phyloP scores from a whole-genome alignment of 2,113 vertebrate genomes.

The Scolopax mira region DNA sequence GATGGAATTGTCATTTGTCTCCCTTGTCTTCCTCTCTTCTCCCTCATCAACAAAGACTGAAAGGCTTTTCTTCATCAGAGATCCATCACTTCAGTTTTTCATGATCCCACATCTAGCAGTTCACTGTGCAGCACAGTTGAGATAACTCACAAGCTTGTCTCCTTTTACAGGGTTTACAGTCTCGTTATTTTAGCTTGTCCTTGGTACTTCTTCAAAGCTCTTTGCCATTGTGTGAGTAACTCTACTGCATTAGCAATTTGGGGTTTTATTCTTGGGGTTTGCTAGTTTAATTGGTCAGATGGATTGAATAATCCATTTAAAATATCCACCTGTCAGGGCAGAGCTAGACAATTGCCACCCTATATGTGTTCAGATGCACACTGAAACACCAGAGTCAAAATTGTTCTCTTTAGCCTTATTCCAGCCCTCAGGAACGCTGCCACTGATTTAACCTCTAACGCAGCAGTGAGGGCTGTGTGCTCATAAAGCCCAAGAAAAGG shows the following conservation, averaged over 20 bases:
- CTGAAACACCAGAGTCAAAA: background rate
- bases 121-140: background rate
- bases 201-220: background rate
- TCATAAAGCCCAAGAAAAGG: background rate
- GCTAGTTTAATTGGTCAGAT: background rate
- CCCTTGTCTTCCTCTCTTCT: background rate
- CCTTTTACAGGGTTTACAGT: background rate
- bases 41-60: background rate
- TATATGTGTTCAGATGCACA: background rate
- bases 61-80: background rate
- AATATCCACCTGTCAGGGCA: background rate
- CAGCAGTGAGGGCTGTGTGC: background rate
- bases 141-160: background rate
- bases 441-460: background rate
- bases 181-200: background rate
- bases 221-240: background rate
- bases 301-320: background rate
- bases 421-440: accelerated
- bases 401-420: background rate
- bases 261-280: background rate
- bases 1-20: conserved; percentile 20
- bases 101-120: background rate
- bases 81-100: background rate
- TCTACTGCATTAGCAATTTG: background rate
- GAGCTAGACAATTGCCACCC: background rate